Conservation (phyloP, 2,113 vertebrate species). For the Potamarius usumacintae region DNA sequence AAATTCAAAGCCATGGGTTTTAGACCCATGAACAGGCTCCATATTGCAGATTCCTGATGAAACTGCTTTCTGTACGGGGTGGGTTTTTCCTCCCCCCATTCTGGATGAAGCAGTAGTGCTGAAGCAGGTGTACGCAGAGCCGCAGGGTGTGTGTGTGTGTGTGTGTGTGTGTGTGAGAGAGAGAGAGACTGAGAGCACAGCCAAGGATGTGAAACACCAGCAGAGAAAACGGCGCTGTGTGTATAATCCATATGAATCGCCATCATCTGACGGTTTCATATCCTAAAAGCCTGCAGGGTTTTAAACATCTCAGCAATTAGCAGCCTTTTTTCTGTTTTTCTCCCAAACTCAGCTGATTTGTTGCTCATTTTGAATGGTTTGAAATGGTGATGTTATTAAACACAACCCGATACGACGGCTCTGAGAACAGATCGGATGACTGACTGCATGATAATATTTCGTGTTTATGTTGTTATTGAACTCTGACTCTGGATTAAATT, state of each 20-base stretch:
- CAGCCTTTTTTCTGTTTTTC: neutral
- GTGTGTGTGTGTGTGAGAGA: neutral
- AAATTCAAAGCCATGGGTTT: neutral
- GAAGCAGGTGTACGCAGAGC: neutral
- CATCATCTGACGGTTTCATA: neutral
- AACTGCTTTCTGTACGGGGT: neutral
- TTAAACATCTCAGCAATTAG: slow-evolving; percentile 1
- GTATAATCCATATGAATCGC: neutral
- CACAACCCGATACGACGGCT: neutral
- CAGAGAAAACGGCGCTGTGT: neutral
- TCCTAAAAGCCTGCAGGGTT: neutral
- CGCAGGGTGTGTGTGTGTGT: neutral
- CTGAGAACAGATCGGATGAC: neutral
- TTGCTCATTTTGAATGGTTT: neutral
- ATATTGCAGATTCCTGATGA: neutral
- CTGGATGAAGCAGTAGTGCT: neutral
- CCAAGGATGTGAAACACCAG: neutral
- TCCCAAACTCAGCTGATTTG: neutral
- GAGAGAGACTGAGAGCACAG: neutral
- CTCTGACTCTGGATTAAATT: neutral
- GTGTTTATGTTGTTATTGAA: neutral
- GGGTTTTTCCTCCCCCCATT: neutral
- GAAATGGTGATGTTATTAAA: neutral
- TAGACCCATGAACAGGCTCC: neutral
- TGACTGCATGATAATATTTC: neutral